phyloP scores from a whole-genome alignment of 2,113 vertebrate species.

The Tenrec ecaudatus region DNA sequence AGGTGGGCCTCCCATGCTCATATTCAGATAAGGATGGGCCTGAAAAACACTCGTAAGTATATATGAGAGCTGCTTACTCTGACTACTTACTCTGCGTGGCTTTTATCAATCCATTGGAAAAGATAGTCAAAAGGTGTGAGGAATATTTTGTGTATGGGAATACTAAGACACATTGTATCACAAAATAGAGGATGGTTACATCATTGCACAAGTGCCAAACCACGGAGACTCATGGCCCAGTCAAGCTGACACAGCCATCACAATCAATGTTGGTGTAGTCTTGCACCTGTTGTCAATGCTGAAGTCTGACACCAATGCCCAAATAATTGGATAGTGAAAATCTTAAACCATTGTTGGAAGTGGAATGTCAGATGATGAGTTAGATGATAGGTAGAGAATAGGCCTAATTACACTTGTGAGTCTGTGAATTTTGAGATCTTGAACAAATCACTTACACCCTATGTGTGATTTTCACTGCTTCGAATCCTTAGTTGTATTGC shows the following conservation, averaged over 20 bases:
- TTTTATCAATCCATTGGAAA: background rate
- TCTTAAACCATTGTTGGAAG: no score
- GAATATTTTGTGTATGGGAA: background rate
- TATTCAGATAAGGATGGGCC: background rate
- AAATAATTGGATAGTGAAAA: no score
- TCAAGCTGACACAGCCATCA: no score
- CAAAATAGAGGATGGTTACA: no score
- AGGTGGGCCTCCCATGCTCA: background rate
- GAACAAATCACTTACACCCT: background rate
- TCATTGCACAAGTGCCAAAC: no score
- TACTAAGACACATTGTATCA: background rate
- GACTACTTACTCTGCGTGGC: background rate
- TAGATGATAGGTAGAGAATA: background rate
- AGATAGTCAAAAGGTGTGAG: background rate
- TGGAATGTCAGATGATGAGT: no score
- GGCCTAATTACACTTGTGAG: background rate
- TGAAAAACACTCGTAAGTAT: background rate
- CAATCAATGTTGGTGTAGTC: no score
- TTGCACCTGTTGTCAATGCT: no score
- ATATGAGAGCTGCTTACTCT: no score
- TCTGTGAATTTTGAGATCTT: background rate
- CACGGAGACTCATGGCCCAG: no score
- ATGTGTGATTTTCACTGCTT: background rate
- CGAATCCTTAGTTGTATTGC: background rate
- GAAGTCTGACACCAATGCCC: no score